Percentiles rank a stretch among this genome's conserved stretches.
These are phyloP conservation scores for Grus americana DNA, from an alignment of 2,113 vertebrate species.

Conservation along the genomic window DNA sequence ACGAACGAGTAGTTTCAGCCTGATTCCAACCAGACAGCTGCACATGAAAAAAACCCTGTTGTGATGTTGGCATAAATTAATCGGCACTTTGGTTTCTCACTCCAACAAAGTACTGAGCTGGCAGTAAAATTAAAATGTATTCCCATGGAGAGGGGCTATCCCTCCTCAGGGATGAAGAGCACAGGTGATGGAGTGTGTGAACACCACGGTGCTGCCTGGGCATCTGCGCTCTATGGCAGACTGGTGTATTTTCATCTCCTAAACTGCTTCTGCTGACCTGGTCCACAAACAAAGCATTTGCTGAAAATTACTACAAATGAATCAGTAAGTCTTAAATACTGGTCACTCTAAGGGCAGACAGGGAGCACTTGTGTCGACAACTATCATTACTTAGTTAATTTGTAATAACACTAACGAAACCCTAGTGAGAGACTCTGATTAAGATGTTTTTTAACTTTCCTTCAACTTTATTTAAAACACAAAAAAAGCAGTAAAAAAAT, in stretches of 20 bases:
- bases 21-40: neutral
- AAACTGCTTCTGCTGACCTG: neutral
- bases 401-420: neutral
- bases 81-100: neutral
- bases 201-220: neutral
- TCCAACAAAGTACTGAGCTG: neutral
- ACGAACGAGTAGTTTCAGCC: neutral
- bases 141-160: neutral
- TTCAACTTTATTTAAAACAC: neutral
- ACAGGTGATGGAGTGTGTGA: neutral
- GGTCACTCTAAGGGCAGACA: neutral
- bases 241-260: neutral
- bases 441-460: neutral
- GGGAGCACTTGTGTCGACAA: neutral
- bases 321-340: neutral
- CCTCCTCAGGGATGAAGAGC: neutral
- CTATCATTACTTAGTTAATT: neutral
- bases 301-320: neutral
- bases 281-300: neutral
- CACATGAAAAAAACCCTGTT: neutral
- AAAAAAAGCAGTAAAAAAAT: neutral
- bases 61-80: neutral
- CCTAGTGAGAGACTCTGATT: neutral
- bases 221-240: accelerated
- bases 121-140: neutral